Conservation (phyloP, 2,113 vertebrate species). For the Tamias sibiricus region DNA sequence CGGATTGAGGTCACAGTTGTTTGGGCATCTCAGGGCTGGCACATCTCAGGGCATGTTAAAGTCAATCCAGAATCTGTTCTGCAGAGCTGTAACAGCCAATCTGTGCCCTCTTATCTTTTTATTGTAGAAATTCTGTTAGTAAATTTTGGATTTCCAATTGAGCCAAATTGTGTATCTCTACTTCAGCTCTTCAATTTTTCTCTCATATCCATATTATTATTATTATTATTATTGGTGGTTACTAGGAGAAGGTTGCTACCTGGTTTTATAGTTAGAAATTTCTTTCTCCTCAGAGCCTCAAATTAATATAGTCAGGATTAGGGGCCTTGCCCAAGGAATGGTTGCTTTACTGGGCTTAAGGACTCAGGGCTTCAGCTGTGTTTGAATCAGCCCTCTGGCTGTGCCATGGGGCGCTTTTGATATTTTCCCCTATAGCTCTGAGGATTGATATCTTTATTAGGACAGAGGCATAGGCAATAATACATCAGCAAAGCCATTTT, state of each 20-base stretch:
- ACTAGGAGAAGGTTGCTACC: background rate
- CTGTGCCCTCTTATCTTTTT: background rate
- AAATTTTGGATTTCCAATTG: background rate
- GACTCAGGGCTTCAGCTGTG: background rate
- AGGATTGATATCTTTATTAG: background rate
- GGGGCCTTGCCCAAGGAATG: background rate
- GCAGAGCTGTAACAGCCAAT: background rate
- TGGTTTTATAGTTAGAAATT: constrained; percentile 10
- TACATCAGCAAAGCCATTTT: background rate
- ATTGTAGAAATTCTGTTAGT: background rate
- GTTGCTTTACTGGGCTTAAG: background rate
- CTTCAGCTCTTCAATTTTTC: background rate
- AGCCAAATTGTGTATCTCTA: background rate
- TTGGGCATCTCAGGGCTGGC: background rate
- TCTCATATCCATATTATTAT: background rate
- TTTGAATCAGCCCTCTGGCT: background rate
- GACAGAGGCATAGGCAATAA: background rate
- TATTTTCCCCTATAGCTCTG: background rate
- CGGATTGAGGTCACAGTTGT: background rate
- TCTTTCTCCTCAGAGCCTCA: background rate
- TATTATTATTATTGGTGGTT: background rate
- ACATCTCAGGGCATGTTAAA: background rate
- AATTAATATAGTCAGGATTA: background rate
- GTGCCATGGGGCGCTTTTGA: too few species aligned
- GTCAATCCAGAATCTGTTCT: background rate